Conservation (phyloP, 1,140 invertebrate species). For the Zaprionus inermis region DNA sequence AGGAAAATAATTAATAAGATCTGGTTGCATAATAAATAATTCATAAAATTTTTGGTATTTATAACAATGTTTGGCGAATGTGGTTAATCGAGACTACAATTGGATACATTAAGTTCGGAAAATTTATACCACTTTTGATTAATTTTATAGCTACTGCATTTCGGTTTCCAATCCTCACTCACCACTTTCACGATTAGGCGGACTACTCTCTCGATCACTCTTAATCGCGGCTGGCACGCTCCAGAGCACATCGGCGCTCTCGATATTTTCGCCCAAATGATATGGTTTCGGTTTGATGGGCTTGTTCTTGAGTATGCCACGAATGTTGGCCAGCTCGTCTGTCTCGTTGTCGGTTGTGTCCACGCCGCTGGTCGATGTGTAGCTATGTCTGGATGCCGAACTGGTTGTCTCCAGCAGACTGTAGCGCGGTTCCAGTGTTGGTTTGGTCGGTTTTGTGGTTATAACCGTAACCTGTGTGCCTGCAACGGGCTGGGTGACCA, state of each 20-base stretch:
- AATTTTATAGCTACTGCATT: not conserved
- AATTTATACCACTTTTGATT: not conserved
- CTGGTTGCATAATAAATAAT: conserved; percentile 11
- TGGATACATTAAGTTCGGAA: conserved; percentile 3
- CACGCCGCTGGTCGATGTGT: conserved; percentile 81
- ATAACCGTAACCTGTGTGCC: conserved; percentile 65
- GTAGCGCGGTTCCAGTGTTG: conserved; percentile 51
- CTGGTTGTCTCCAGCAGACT: conserved; percentile 51
- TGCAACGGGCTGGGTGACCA: conserved; percentile 51
- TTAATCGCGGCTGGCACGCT: conserved; percentile 77
- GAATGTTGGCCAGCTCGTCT: conserved; percentile 86
- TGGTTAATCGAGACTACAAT: conserved; percentile 5
- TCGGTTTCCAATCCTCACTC: not conserved
- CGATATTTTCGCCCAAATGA: conserved; percentile 87
- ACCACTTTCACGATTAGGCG: conserved; percentile 55
- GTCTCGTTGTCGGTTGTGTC: conserved; percentile 83
- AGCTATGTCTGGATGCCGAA: conserved; percentile 65
- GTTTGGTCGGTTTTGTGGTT: conserved; percentile 51
- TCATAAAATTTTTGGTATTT: not conserved
- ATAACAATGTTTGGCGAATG: no score
- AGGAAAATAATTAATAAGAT: conserved; percentile 18
- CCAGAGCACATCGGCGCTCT: conserved; percentile 85
- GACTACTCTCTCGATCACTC: conserved; percentile 49
- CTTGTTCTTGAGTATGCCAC: conserved; percentile 90
- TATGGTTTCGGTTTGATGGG: conserved; percentile 89